phyloP scores from a whole-genome alignment of 2,888 invertebrate genomes.

The Augiades crinisus region DNA sequence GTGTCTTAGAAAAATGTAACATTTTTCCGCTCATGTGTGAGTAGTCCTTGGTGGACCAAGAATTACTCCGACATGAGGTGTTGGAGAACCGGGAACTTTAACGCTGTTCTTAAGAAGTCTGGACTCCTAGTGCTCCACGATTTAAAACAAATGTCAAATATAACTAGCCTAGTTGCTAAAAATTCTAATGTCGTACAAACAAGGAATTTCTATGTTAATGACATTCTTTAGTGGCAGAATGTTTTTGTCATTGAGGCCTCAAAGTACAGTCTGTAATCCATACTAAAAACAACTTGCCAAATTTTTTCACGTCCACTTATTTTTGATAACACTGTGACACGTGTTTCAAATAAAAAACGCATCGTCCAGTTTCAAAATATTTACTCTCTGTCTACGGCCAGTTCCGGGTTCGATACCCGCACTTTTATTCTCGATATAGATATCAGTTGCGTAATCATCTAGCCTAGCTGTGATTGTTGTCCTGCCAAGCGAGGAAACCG shows the following conservation, averaged over 20 bases:
- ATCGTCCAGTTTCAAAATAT: slow-evolving; percentile 35
- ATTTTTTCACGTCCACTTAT: slow-evolving; percentile 30
- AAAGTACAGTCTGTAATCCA: background rate
- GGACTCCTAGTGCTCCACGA: too few species aligned
- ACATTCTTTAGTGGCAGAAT: background rate
- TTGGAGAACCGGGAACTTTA: too few species aligned
- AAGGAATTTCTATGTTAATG: background rate
- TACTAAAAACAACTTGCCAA: slow-evolving; percentile 17
- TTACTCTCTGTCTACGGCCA: slow-evolving; percentile 25
- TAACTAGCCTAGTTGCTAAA: too few species aligned
- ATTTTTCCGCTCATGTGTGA: too few species aligned
- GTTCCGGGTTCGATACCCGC: slow-evolving; percentile 40
- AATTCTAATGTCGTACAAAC: background rate
- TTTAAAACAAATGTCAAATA: too few species aligned
- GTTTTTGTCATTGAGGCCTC: background rate
- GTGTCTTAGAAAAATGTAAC: too few species aligned
- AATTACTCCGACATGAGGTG: too few species aligned
- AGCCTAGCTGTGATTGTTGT: slow-evolving; percentile 15
- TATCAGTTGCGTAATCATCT: slow-evolving; percentile 29
- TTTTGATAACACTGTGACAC: slow-evolving; percentile 33
- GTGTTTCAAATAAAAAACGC: slow-evolving; percentile 34
- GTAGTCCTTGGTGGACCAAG: too few species aligned
- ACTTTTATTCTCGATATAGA: slow-evolving; percentile 32
- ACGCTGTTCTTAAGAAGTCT: too few species aligned
- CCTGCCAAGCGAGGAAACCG: slow-evolving; percentile 26